These are phyloP conservation scores for Orbicella faveolata DNA, from an alignment of 64 coral and sea anemone genomes.

Conservation along the genomic window DNA sequence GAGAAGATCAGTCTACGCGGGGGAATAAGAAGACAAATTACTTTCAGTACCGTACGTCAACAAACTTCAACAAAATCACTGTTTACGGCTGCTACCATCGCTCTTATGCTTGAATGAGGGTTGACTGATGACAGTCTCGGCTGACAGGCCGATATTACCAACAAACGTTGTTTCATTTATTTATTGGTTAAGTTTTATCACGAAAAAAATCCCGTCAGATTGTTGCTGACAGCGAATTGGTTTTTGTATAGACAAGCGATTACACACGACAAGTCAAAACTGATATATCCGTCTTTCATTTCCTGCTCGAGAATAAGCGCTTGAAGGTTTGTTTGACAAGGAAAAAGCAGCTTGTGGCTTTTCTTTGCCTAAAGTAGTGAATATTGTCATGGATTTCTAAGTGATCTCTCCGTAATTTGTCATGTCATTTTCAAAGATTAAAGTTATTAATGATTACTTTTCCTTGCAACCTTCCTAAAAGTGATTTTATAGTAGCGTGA, in stretches of 20 bases:
- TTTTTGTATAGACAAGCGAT: constrained; percentile 7
- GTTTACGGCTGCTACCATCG: not conserved
- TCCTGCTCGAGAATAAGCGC: not conserved
- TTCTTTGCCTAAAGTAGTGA: no score
- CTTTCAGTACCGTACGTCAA: not conserved
- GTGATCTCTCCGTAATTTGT: no score
- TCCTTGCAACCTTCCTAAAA: not conserved
- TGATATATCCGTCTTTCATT: not conserved
- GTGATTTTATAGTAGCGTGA: not conserved
- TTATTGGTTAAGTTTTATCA: not conserved
- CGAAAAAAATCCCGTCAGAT: not conserved
- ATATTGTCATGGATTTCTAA: no score
- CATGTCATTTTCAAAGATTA: not conserved
- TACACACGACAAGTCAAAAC: not conserved
- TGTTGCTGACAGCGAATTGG: not conserved
- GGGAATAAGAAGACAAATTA: not conserved
- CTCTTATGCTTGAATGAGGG: not conserved
- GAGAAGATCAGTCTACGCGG: not conserved
- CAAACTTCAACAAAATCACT: not conserved
- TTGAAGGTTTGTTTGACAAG: not conserved
- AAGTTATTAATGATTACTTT: not conserved
- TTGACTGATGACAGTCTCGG: constrained; percentile 7
- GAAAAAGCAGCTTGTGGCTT: not conserved
- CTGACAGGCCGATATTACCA: not conserved
- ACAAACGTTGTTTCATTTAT: not conserved